Conservation (phyloP, 2,797 vertebrate genomes). For the Arnoldichthys spilopterus region DNA sequence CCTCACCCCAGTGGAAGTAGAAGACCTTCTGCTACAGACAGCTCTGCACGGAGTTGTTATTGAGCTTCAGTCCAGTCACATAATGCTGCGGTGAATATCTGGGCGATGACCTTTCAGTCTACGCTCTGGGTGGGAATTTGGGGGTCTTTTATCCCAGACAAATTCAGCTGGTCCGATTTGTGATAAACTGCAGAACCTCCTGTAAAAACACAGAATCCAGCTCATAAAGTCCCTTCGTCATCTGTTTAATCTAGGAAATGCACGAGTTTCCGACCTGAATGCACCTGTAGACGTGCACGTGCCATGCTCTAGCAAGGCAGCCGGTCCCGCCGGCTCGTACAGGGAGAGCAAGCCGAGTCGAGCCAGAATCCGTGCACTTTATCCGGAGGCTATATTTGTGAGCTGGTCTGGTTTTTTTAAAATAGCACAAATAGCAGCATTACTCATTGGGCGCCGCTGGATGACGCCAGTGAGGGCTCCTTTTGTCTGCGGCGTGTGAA, state of each 20-base stretch:
- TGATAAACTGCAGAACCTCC: not conserved
- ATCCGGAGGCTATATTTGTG: not conserved
- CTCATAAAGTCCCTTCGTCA: not conserved
- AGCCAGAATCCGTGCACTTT: not conserved
- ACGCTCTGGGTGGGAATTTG: too few relatives aligned
- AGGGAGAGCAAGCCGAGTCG: not conserved
- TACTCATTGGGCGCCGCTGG: conserved; percentile 52
- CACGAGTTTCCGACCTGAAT: not conserved
- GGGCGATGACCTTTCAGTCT: not conserved
- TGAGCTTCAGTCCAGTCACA: not conserved
- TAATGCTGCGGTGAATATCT: not conserved
- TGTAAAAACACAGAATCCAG: not conserved
- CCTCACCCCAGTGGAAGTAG: not conserved
- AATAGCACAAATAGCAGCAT: conserved; percentile 50
- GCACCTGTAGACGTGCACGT: not conserved
- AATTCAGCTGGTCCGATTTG: too few relatives aligned
- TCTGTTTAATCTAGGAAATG: not conserved
- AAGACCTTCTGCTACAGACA: not conserved
- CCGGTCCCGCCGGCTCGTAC: not conserved
- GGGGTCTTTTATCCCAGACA: not conserved
- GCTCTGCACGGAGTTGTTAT: not conserved
- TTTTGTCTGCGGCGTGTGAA: conserved; percentile 51
- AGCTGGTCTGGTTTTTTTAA: conserved; percentile 36
- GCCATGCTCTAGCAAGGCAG: not conserved
- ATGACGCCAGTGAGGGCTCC: conserved; percentile 46